These are phyloP conservation scores for Numenius arquata DNA, from an alignment of 2,113 vertebrate species.

Conservation along the genomic window DNA sequence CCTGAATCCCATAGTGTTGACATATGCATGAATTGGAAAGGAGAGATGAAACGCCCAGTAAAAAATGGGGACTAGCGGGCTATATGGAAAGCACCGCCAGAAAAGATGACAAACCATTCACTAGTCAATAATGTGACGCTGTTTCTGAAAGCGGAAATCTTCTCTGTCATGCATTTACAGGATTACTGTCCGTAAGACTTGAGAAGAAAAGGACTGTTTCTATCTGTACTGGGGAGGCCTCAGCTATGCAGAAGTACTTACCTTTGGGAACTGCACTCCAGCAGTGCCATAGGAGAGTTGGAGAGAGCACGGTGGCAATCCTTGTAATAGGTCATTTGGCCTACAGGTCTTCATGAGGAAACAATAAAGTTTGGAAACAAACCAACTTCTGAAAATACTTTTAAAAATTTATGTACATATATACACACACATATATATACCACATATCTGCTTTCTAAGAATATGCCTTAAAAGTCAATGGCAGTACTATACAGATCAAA, in stretches of 20 bases:
- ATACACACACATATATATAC: accelerated
- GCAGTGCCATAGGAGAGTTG: background rate
- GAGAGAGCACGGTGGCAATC: background rate
- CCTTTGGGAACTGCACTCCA: background rate
- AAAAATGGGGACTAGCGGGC: background rate
- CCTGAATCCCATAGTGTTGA: background rate
- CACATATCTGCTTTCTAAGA: background rate
- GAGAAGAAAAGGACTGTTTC: background rate
- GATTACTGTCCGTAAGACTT: background rate
- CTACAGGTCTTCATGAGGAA: background rate
- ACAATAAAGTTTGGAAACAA: background rate
- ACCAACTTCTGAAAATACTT: background rate
- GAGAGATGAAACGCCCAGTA: background rate
- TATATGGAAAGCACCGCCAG: background rate
- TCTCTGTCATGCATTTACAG: background rate
- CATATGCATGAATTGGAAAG: background rate
- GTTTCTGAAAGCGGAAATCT: background rate
- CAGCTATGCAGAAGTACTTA: background rate
- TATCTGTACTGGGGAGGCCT: background rate
- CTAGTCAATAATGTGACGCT: background rate
- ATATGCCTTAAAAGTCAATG: background rate
- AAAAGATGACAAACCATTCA: background rate
- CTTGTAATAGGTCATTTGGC: accelerated
- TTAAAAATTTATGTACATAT: accelerated
- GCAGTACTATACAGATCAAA: background rate